phyloP scores from a whole-genome alignment of 2,888 invertebrate species.

The Eretmocerus hayati region DNA sequence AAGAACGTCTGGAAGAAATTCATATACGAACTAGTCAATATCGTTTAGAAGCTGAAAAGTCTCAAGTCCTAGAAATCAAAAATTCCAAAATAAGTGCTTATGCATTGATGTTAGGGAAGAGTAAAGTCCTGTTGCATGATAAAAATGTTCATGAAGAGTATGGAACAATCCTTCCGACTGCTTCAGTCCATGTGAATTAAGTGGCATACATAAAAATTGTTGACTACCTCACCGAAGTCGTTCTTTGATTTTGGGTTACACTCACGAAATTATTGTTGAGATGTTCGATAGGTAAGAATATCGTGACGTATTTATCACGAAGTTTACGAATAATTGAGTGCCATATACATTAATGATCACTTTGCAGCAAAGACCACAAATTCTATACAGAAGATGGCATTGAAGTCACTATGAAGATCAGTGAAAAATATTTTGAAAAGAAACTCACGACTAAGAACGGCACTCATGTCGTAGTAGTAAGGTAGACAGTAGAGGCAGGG shows the following conservation, averaged over 20 bases:
- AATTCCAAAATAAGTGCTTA: conserved; percentile 44
- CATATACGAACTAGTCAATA: conserved; percentile 65
- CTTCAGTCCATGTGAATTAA: conserved; percentile 63
- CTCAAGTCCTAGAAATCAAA: conserved; percentile 44
- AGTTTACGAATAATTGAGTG: not conserved
- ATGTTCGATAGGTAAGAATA: conserved; percentile 59
- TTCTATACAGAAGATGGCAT: conserved; percentile 56
- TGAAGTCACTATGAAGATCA: conserved; percentile 50
- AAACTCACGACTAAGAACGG: conserved; percentile 60
- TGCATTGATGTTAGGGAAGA: conserved; percentile 52
- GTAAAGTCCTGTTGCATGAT: conserved; percentile 57
- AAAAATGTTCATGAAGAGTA: conserved; percentile 56
- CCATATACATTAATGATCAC: not conserved
- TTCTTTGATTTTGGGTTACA: conserved; percentile 63
- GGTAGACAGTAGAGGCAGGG: too few relatives aligned
- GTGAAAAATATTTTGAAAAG: conserved; percentile 52
- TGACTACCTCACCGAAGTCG: conserved; percentile 69
- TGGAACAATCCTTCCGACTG: conserved; percentile 55
- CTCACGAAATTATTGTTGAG: conserved; percentile 63
- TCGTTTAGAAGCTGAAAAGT: conserved; percentile 61
- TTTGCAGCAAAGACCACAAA: conserved; percentile 54
- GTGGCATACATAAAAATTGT: conserved; percentile 61
- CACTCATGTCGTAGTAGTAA: conserved; percentile 62
- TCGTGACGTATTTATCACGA: too few relatives aligned
- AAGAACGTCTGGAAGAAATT: conserved; percentile 62